Evolutionary conservation across 2,888 invertebrate genomes (phyloP).

Genomic region (Autographa pulchrina): DNA sequence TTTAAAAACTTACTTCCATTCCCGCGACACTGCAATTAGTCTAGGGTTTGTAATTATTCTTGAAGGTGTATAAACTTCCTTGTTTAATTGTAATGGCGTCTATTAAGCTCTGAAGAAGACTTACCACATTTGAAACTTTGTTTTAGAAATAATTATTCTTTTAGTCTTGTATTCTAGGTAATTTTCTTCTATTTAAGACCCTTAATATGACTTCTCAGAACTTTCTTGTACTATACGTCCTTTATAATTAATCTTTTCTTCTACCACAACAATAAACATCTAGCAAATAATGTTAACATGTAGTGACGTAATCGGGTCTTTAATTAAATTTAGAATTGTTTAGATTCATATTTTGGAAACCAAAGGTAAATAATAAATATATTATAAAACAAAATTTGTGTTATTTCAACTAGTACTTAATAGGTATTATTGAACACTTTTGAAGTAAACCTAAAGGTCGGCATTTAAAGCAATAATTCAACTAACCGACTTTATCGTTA

Average conservation of each 20-base stretch:
- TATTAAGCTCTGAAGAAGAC: slow-evolving; percentile 19
- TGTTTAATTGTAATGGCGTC: slow-evolving; percentile 22
- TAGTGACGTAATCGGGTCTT: too few relatives aligned
- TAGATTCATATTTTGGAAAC: too few relatives aligned
- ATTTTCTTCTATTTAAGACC: too few relatives aligned
- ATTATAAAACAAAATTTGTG: too few relatives aligned
- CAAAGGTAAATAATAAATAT: too few relatives aligned
- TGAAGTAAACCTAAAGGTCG: not conserved
- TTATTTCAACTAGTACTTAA: not conserved
- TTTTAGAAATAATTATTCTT: not conserved
- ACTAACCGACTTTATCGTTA: slow-evolving; percentile 9
- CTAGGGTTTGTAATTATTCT: slow-evolving; percentile 36
- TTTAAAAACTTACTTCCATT: slow-evolving; percentile 28
- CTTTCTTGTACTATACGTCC: too few relatives aligned
- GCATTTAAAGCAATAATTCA: slow-evolving; percentile 9
- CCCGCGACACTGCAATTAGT: slow-evolving; percentile 40
- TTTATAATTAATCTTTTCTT: too few relatives aligned
- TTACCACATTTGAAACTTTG: not conserved
- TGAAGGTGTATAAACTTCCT: slow-evolving; percentile 38
- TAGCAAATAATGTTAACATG: too few relatives aligned
- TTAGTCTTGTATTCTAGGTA: not conserved
- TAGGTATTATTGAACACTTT: not conserved
- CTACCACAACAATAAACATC: too few relatives aligned
- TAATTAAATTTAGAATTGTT: too few relatives aligned
- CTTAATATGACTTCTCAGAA: too few relatives aligned